Conservation (phyloP, 2,797 vertebrate species). For the Rhincodon typus region DNA sequence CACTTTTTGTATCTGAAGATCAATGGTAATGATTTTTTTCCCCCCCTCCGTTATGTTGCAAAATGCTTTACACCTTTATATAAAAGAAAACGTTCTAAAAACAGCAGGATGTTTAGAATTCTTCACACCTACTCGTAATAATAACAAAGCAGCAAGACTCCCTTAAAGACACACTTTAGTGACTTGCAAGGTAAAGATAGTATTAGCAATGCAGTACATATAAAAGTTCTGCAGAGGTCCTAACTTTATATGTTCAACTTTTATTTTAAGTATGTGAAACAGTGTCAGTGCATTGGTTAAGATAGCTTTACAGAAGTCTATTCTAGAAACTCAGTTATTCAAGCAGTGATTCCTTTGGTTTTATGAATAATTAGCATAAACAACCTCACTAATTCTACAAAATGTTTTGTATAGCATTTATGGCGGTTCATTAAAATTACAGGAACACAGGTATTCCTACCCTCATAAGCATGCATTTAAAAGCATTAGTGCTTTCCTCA, state of each 20-base stretch:
- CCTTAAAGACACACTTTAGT: neutral
- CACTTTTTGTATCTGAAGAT: neutral
- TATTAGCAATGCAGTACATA: neutral
- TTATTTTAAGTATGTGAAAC: neutral
- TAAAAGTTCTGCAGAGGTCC: neutral
- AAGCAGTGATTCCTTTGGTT: neutral
- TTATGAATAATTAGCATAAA: neutral
- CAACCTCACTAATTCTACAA: neutral
- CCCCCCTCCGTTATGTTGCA: no score
- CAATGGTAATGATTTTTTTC: no score
- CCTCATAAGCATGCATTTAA: neutral
- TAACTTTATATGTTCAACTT: neutral
- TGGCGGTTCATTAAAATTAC: neutral
- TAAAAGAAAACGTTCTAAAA: neutral
- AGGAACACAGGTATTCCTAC: neutral
- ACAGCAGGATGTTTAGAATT: neutral
- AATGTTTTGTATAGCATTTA: neutral
- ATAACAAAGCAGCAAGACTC: neutral
- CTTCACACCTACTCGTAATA: neutral
- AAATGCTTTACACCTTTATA: neutral
- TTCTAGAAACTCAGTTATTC: neutral
- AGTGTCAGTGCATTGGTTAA: neutral
- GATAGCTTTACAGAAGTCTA: neutral
- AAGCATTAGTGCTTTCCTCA: neutral
- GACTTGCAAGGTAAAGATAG: neutral